Evolutionary conservation across 2,797 vertebrate genomes (phyloP).

Genomic region (Lophius americanus): DNA sequence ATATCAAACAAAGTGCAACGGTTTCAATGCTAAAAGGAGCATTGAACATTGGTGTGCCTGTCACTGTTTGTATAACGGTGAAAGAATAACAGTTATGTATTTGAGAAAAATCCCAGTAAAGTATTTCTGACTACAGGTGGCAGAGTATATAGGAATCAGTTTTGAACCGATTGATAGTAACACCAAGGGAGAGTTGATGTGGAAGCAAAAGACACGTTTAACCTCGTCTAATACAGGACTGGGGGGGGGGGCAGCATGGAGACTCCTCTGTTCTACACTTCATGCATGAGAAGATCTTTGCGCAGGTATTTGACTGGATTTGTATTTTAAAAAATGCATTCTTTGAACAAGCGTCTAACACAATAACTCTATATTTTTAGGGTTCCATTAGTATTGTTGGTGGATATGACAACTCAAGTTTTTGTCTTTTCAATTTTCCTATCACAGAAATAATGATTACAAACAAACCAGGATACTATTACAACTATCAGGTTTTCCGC

Average conservation of each 20-base stretch:
- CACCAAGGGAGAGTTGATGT: conserved; percentile 36
- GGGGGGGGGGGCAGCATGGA: conserved; percentile 13
- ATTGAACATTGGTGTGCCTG: conserved; percentile 54
- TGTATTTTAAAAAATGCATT: conserved; percentile 25
- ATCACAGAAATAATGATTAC: not conserved
- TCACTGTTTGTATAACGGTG: conserved; percentile 36
- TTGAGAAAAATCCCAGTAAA: conserved; percentile 34
- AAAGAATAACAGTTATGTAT: conserved; percentile 35
- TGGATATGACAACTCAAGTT: conserved; percentile 43
- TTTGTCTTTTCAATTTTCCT: conserved; percentile 27
- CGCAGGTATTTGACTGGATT: conserved; percentile 30
- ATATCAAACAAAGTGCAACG: conserved; percentile 40
- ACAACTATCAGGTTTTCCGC: too few species aligned
- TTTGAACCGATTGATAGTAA: conserved; percentile 4
- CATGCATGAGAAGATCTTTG: conserved; percentile 58
- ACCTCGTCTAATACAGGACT: conserved; percentile 28
- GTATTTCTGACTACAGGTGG: conserved; percentile 39
- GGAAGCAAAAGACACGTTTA: conserved; percentile 45
- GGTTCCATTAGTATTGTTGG: conserved; percentile 56
- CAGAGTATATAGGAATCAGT: conserved; percentile 42
- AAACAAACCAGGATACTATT: too few species aligned
- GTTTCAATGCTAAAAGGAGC: conserved; percentile 44
- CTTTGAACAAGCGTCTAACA: conserved; percentile 37
- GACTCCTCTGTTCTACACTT: conserved; percentile 38
- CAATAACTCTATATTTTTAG: conserved; percentile 22